Base-by-base conservation (phyloP, 2,113 vertebrate species). In the Zeus faber region DNA sequence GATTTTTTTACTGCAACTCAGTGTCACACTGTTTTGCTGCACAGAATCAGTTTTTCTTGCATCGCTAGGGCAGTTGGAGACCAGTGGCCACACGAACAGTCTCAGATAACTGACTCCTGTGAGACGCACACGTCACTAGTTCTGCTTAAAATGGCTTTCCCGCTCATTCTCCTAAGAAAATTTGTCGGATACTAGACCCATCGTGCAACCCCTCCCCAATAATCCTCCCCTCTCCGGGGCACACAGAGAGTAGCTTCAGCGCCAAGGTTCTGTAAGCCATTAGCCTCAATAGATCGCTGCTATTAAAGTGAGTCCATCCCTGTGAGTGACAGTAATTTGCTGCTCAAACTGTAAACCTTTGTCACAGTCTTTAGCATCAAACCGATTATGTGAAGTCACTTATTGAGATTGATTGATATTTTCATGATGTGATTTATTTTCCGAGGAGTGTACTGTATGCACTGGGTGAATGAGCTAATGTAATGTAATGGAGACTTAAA, bases 381-480 rank as follows among this genome's bases (percentile, higher is more conserved):
- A 68, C 69, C 65, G 76, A 78, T 81, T 79, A 81, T 61, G 68
- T 83, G 52, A 64, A 65, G 63, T 70, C 75, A 63, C 67, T 80
- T 81, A 81, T 76, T 69, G 58, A 78, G 74, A 81, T 80, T 74
- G 76, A 84, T 86, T 77, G 31, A 82, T 81, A 81, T 79, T 80
- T 77, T 81, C 72, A 72, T 76, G 67, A 77, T 81, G 55, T 71
- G 60, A 83, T 48, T 80, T 81, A 81, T 80, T 77, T 80, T 41
- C 50, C 59, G 43, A 35, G 63, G 48, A 65, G 57, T 54, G 74
- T 70, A 58, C 72, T 59, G 62, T 73, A 33, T 63, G 49, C 35
- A 9, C 55, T 49, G 53, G 29, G 67, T 76, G 70, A 44, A 22
- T 50, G 58, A 62, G 46, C 59, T 79, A 85, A 80, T 62, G 67